A percentile compares a stretch with the other conserved stretches of the same genome.
Conservation (phyloP, 2,797 vertebrate genomes). For the Cryptoblepharus egeriae region DNA sequence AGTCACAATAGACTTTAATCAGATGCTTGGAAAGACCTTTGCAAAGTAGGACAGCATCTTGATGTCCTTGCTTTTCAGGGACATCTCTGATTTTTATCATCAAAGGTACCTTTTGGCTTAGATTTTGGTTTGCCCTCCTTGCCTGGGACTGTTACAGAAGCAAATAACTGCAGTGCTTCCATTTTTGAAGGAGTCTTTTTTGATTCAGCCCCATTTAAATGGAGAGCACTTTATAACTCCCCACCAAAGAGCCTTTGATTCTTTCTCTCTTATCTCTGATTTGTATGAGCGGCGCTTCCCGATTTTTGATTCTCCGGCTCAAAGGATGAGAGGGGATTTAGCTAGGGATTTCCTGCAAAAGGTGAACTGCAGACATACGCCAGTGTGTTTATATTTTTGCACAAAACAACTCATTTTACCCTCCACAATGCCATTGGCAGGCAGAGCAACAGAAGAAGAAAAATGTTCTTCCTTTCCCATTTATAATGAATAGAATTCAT, state of each 20-base stretch:
- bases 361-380: conserved; percentile 4
- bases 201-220: conserved; percentile 23
- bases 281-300: conserved; percentile 9
- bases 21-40: neutral
- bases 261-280: neutral
- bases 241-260: neutral
- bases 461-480: neutral
- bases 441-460: neutral
- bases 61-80: conserved; percentile 42
- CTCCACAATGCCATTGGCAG: neutral
- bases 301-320: conserved; percentile 1
- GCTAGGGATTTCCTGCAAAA: conserved; percentile 23
- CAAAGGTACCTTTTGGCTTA: conserved; percentile 30
- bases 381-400: conserved; percentile 9
- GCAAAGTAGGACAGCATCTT: conserved; percentile 28
- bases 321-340: neutral
- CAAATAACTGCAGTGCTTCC: conserved; percentile 20
- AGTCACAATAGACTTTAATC: neutral
- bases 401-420: neutral
- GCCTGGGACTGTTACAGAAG: conserved; percentile 43
- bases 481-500: conserved; percentile 1
- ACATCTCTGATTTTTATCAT: neutral
- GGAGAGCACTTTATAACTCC: neutral
- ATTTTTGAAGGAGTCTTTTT: conserved; percentile 18
- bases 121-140: conserved; percentile 32